These are phyloP conservation scores for Characodon lateralis DNA, from an alignment of 2,797 vertebrate genomes.

Conservation along the genomic window DNA sequence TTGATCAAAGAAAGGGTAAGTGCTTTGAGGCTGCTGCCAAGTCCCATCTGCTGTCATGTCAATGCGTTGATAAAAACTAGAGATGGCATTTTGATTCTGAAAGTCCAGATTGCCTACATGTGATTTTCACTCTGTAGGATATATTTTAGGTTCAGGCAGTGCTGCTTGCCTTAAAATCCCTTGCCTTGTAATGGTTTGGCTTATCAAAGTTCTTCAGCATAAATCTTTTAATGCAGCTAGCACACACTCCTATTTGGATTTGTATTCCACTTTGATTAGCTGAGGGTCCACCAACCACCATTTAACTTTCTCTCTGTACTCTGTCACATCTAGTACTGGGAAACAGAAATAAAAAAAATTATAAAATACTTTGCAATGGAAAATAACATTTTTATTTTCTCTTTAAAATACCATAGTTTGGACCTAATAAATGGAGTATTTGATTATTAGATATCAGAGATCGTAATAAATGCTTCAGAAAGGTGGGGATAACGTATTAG, in stretches of 20 bases:
- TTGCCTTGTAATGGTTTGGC: constrained; percentile 30
- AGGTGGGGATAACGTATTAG: constrained; percentile 28
- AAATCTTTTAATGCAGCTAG: constrained; percentile 56
- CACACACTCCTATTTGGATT: constrained; percentile 38
- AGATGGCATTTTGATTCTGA: constrained; percentile 17
- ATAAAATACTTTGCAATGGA: background rate
- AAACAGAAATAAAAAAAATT: background rate
- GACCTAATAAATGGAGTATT: constrained; percentile 22
- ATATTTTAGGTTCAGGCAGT: constrained; percentile 36
- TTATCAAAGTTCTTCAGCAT: constrained; percentile 42
- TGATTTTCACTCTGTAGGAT: constrained; percentile 30
- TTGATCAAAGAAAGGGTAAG: constrained; percentile 42
- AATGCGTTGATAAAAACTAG: constrained; percentile 39
- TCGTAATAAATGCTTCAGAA: constrained; percentile 18
- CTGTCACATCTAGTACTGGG: constrained; percentile 28
- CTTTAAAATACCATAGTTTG: background rate
- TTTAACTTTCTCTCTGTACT: constrained; percentile 19
- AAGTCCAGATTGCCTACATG: constrained; percentile 20
- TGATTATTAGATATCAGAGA: constrained; percentile 24
- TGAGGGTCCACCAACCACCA: constrained; percentile 2
- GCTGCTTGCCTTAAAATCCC: constrained; percentile 45
- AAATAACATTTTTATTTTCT: constrained; percentile 11
- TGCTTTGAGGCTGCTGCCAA: constrained; percentile 52
- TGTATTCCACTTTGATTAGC: constrained; percentile 35
- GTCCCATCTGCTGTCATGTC: constrained; percentile 41